phyloP scores from a whole-genome alignment of 2,888 invertebrate species.

The Agrilus cyanescens region DNA sequence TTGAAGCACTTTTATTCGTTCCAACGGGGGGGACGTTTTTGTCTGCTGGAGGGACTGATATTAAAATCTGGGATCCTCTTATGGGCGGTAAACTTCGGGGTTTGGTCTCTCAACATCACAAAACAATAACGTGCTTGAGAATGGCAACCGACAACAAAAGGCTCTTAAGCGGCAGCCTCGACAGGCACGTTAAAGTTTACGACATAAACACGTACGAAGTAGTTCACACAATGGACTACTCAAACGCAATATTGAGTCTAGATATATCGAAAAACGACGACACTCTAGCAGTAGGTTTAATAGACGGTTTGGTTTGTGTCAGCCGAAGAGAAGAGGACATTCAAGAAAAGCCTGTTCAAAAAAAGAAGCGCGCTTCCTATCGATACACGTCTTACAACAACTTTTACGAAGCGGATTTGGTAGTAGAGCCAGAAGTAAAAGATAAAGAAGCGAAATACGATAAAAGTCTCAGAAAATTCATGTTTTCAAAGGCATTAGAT shows the following conservation, averaged over 20 bases:
- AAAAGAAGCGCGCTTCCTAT: conserved; percentile 44
- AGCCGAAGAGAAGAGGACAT: conserved; percentile 57
- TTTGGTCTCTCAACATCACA: conserved; percentile 84
- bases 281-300: conserved; percentile 81
- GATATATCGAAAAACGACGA: conserved; percentile 66
- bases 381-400: conserved; percentile 32
- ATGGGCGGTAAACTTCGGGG: conserved; percentile 77
- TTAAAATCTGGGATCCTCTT: conserved; percentile 88
- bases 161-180: conserved; percentile 80
- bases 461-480: conserved; percentile 60
- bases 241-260: conserved; percentile 81
- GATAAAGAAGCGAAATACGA: conserved; percentile 51
- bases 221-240: conserved; percentile 80
- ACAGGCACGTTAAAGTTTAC: conserved; percentile 88
- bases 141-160: conserved; percentile 72
- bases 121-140: conserved; percentile 80
- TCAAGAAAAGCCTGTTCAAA: conserved; percentile 29
- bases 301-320: conserved; percentile 83
- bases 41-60: conserved; percentile 83
- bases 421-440: conserved; percentile 35
- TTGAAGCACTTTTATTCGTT: conserved; percentile 78
- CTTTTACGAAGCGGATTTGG: conserved; percentile 37
- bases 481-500: conserved; percentile 71
- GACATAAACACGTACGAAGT: conserved; percentile 77
- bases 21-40: conserved; percentile 84